These are phyloP conservation scores for Steinernema carpocapsae DNA, from an alignment of 2,888 invertebrate species.

Conservation along the genomic window DNA sequence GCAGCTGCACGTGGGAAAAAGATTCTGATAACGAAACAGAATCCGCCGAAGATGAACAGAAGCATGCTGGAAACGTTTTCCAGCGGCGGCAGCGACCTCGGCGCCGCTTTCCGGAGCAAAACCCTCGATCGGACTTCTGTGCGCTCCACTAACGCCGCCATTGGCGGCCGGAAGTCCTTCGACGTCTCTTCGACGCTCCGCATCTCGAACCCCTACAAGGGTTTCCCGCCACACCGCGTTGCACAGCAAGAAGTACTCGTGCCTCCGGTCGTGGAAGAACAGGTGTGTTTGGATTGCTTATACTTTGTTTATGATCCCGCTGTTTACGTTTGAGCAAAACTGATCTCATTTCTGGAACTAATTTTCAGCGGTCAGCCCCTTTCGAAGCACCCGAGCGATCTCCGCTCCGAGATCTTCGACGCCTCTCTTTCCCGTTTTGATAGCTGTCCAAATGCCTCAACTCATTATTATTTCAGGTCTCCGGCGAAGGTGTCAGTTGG, in stretches of 20 bases:
- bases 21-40: too few species aligned
- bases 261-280: slow-evolving; percentile 19
- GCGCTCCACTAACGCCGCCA: background rate
- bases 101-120: slow-evolving; percentile 28
- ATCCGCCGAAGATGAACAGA: slow-evolving; percentile 3
- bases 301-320: too few species aligned
- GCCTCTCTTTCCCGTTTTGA: background rate
- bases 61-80: slow-evolving; percentile 28
- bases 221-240: slow-evolving; percentile 7
- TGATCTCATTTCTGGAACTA: too few species aligned
- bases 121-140: slow-evolving; percentile 16
- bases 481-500: slow-evolving; percentile 49
- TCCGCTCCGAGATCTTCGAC: background rate
- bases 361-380: background rate
- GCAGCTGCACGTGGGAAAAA: background rate
- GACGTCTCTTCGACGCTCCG: slow-evolving; percentile 4
- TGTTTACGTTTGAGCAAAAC: too few species aligned
- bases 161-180: slow-evolving; percentile 12
- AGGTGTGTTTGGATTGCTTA: background rate
- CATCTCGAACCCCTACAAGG: slow-evolving; percentile 26
- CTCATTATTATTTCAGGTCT: slow-evolving; percentile 22
- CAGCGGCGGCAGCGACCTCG: slow-evolving; percentile 4
- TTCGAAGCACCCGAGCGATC: background rate
- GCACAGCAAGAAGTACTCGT: slow-evolving; percentile 11
- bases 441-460: slow-evolving; percentile 11